Evolutionary conservation across 1,140 invertebrate genomes (phyloP).

Genomic region (Eumaeus atala): DNA sequence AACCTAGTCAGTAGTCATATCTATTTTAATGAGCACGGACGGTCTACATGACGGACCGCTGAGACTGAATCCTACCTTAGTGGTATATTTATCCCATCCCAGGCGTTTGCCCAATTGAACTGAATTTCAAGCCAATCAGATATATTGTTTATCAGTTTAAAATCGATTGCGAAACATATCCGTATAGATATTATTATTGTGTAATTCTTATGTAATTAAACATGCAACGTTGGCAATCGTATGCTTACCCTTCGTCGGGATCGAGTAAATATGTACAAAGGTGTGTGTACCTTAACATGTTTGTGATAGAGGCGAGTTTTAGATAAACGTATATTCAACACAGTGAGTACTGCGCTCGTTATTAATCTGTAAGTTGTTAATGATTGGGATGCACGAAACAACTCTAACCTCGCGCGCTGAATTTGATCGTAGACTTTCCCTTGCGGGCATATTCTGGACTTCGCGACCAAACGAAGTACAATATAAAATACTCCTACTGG

Average conservation of each 20-base stretch:
- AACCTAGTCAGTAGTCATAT: too few relatives aligned
- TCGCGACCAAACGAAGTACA: constrained; percentile 3
- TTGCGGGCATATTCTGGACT: constrained; percentile 39
- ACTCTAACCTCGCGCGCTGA: constrained; percentile 41
- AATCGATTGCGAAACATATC: constrained; percentile 27
- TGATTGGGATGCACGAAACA: constrained; percentile 46
- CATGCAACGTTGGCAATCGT: background rate
- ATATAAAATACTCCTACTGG: too few relatives aligned
- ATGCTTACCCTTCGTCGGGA: background rate
- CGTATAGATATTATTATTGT: constrained; percentile 25
- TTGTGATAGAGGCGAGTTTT: constrained; percentile 6
- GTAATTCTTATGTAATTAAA: constrained; percentile 34
- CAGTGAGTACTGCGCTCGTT: constrained; percentile 7
- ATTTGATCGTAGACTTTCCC: constrained; percentile 51
- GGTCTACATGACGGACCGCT: too few relatives aligned
- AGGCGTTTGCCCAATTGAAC: too few relatives aligned
- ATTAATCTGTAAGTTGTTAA: constrained; percentile 24
- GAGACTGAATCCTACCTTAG: too few relatives aligned
- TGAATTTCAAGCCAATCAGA: too few relatives aligned
- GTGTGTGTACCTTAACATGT: background rate
- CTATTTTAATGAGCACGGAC: too few relatives aligned
- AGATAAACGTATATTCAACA: background rate
- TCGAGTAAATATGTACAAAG: constrained; percentile 1
- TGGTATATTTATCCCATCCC: too few relatives aligned
- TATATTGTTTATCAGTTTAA: constrained; percentile 1